A percentile compares a stretch with the other conserved stretches of the same genome.
These are phyloP conservation scores for Dascillus cervinus DNA, from an alignment of 2,888 invertebrate species.

Conservation along the genomic window DNA sequence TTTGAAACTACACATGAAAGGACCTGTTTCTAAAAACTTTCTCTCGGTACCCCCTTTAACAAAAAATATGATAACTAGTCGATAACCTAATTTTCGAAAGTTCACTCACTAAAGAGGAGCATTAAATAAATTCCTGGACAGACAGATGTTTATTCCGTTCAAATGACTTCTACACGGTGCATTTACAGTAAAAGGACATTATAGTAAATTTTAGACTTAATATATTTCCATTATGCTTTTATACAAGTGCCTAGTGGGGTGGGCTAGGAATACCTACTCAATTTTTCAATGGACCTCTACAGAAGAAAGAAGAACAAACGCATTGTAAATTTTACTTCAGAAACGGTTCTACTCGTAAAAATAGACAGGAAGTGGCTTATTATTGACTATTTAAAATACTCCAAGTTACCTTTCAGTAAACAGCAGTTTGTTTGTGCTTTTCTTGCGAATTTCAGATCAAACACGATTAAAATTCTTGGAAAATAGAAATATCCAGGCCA, in stretches of 20 bases:
- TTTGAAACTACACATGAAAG: too few species aligned
- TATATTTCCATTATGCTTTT: slow-evolving; percentile 11
- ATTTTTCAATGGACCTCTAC: slow-evolving; percentile 15
- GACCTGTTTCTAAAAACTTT: too few species aligned
- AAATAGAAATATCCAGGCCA: too few species aligned
- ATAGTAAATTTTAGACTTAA: slow-evolving; percentile 18
- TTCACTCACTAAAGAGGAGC: too few species aligned
- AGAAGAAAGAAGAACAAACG: slow-evolving; percentile 11
- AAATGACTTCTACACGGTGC: too few species aligned
- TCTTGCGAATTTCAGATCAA: not conserved
- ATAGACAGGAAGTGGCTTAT: slow-evolving; percentile 25
- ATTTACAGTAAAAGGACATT: slow-evolving; percentile 8
- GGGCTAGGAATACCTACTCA: slow-evolving; percentile 17
- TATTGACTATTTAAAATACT: slow-evolving; percentile 23
- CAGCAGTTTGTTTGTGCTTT: slow-evolving; percentile 5
- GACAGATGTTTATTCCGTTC: too few species aligned
- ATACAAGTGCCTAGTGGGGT: slow-evolving; percentile 16
- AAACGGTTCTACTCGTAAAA: slow-evolving; percentile 10
- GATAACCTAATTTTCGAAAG: too few species aligned
- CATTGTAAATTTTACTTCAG: slow-evolving; percentile 16
- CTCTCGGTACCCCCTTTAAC: too few species aligned
- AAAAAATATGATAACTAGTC: too few species aligned
- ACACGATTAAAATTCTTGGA: not conserved
- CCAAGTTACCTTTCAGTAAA: slow-evolving; percentile 12
- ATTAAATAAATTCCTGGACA: too few species aligned